Percentiles rank a stretch among this genome's conserved stretches.
Evolutionary conservation across 2,888 invertebrate species (phyloP).

Genomic region (Rhorus exstirpatorius): DNA sequence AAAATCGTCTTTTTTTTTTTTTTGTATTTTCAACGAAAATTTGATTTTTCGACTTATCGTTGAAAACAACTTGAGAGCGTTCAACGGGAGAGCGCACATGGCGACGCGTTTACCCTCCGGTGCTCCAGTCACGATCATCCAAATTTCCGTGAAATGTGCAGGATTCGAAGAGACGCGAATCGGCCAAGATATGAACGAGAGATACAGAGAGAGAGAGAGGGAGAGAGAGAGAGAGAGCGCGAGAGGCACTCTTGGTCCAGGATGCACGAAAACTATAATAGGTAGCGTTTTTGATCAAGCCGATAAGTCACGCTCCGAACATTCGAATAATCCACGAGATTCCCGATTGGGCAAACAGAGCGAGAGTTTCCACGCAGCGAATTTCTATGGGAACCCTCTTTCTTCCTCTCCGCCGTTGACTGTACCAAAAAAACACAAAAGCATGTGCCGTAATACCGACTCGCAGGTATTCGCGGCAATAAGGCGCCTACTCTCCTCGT

Average conservation of each 20-base stretch:
- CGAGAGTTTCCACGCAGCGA: conserved; percentile 14
- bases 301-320: conserved; percentile 72
- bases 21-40: not conserved
- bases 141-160: conserved; percentile 27
- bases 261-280: conserved; percentile 39
- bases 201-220: conserved; percentile 20
- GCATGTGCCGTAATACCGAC: not conserved
- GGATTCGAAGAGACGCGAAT: conserved; percentile 38
- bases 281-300: conserved; percentile 72
- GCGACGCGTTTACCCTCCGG: conserved; percentile 32
- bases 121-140: conserved; percentile 55
- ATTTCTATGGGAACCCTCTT: conserved; percentile 44
- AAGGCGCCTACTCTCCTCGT: conserved; percentile 13
- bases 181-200: conserved; percentile 16
- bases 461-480: conserved; percentile 5
- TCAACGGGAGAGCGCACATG: conserved; percentile 13
- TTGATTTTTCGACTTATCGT: conserved; percentile 13
- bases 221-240: conserved; percentile 11
- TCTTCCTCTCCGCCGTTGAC: not conserved
- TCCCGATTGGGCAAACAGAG: conserved; percentile 73
- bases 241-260: conserved; percentile 42
- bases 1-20: conserved; percentile 8
- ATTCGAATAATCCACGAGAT: conserved; percentile 70
- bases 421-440: not conserved
- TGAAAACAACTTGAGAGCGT: conserved; percentile 1